phyloP scores from a whole-genome alignment of 2,888 invertebrate genomes.

The Erebia epiphron region DNA sequence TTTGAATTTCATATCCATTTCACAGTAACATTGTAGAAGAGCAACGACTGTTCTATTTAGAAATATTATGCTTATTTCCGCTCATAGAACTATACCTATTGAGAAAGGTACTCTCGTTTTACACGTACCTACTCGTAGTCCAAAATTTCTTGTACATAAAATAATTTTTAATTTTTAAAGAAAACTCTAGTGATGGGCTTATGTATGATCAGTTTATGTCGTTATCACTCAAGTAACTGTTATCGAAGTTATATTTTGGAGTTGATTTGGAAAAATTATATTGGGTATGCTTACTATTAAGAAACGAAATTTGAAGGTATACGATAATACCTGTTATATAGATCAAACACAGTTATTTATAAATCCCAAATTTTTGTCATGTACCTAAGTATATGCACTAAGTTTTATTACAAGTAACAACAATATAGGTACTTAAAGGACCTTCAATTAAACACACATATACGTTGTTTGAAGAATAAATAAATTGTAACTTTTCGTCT shows the following conservation, averaged over 20 bases:
- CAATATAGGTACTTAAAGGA: no score
- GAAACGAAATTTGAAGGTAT: not conserved
- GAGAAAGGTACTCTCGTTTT: no score
- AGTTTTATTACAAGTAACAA: not conserved
- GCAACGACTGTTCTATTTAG: slow-evolving; percentile 10
- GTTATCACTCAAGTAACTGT: no score
- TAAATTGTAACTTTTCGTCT: slow-evolving; percentile 23
- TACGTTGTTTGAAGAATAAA: not conserved
- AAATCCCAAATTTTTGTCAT: not conserved
- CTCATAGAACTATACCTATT: not conserved
- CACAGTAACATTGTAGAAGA: slow-evolving; percentile 7
- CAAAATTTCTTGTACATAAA: not conserved
- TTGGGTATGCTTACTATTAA: no score
- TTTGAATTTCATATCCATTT: slow-evolving; percentile 47
- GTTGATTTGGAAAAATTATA: no score
- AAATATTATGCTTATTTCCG: not conserved
- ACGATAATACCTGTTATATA: not conserved
- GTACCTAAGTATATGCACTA: slow-evolving; percentile 28
- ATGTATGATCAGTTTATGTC: no score
- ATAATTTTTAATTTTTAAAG: no score
- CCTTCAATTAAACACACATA: slow-evolving; percentile 16
- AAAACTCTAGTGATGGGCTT: not conserved
- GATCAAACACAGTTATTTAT: not conserved
- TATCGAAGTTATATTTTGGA: no score
- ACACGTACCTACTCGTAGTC: no score